Conservation (phyloP, 1,140 invertebrate genomes). For the Heterodera schachtii region DNA sequence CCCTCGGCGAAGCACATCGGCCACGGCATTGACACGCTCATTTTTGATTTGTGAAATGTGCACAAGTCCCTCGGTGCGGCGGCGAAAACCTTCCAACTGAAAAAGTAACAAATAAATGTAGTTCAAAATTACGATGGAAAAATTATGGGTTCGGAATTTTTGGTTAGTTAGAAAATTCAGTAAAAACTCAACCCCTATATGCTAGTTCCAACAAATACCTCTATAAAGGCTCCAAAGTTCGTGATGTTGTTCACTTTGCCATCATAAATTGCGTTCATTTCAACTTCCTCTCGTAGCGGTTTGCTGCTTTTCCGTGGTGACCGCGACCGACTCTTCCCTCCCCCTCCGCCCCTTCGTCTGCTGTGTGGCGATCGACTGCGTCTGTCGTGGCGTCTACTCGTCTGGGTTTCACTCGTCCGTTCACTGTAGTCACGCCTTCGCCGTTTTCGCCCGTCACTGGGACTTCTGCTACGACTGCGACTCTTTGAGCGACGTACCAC, state of each 20-base stretch:
- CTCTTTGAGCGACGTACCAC: constrained; percentile 30
- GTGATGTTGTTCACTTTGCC: constrained; percentile 94
- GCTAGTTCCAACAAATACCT: constrained; percentile 64
- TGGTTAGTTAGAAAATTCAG: too few species aligned
- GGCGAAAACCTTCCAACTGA: constrained; percentile 79
- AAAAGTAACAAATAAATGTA: constrained; percentile 4
- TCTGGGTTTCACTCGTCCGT: not conserved
- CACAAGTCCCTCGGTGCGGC: constrained; percentile 88
- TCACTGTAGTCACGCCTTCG: constrained; percentile 24
- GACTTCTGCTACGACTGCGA: constrained; percentile 30
- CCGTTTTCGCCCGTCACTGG: not conserved
- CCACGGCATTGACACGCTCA: constrained; percentile 88
- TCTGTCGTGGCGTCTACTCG: constrained; percentile 3
- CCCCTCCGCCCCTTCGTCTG: constrained; percentile 56
- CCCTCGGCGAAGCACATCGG: constrained; percentile 87
- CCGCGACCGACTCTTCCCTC: constrained; percentile 63
- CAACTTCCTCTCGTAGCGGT: constrained; percentile 67
- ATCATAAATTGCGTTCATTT: constrained; percentile 78
- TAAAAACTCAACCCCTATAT: too few species aligned
- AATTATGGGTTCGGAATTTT: too few species aligned
- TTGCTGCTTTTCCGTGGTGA: constrained; percentile 53
- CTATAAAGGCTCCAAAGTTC: constrained; percentile 95
- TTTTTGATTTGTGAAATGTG: constrained; percentile 92
- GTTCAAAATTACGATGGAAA: too few species aligned
- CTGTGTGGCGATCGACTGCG: constrained; percentile 8